Evolutionary conservation across 2,797 vertebrate species (phyloP).

Genomic region (Pagetopsis macropterus): DNA sequence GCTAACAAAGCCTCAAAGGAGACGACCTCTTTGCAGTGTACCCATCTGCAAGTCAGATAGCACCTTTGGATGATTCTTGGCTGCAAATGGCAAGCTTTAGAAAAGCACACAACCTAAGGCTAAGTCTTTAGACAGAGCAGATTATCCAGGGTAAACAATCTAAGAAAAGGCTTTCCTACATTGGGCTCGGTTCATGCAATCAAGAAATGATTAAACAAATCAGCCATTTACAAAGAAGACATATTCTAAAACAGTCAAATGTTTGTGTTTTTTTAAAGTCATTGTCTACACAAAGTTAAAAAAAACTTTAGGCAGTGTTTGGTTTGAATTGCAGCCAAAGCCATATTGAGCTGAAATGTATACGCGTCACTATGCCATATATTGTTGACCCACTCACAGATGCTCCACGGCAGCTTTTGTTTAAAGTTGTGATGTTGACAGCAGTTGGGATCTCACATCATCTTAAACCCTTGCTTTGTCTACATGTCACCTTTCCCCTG

Average conservation of each 20-base stretch:
- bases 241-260: slow-evolving; percentile 22
- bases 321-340: slow-evolving; percentile 53
- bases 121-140: slow-evolving; percentile 38
- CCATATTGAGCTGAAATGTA: slow-evolving; percentile 46
- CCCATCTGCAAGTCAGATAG: slow-evolving; percentile 21
- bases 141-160: slow-evolving; percentile 48
- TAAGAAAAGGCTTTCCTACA: slow-evolving; percentile 60
- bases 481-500: slow-evolving; percentile 29
- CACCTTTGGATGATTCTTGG: slow-evolving; percentile 25
- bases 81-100: slow-evolving; percentile 31
- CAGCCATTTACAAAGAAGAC: slow-evolving; percentile 30
- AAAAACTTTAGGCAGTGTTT: slow-evolving; percentile 44
- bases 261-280: slow-evolving; percentile 37
- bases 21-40: slow-evolving; percentile 14
- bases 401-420: slow-evolving; percentile 52
- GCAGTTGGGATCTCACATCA: slow-evolving; percentile 16
- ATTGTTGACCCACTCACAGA: slow-evolving; percentile 52
- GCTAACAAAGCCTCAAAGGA: slow-evolving; percentile 36
- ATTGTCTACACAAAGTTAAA: slow-evolving; percentile 9
- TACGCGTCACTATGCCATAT: slow-evolving; percentile 31
- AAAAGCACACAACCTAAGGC: slow-evolving; percentile 46
- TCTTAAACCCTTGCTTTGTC: slow-evolving; percentile 56
- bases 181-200: slow-evolving; percentile 42
- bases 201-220: slow-evolving; percentile 43
- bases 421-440: slow-evolving; percentile 29